A percentile compares a stretch with the other conserved stretches of the same genome.
Evolutionary conservation across 2,113 vertebrate genomes (phyloP).

Genomic region (Campylomormyrus tamandua): DNA sequence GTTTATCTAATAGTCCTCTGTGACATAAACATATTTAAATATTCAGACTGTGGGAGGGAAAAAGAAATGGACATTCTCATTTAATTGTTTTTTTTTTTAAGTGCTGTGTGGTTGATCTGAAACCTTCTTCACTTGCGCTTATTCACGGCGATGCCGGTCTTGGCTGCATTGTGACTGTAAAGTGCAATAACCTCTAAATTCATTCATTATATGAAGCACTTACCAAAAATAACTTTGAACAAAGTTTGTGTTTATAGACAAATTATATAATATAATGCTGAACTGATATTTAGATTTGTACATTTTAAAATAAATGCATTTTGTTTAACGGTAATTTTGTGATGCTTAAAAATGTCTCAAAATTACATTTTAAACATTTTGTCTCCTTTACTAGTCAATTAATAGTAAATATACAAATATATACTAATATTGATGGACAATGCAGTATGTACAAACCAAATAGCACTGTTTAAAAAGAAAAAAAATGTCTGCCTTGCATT

Average conservation of each 20-base stretch:
- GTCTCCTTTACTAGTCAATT: neutral
- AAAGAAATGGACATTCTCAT: conserved; percentile 25
- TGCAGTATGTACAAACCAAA: conserved; percentile 8
- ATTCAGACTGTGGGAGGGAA: conserved; percentile 72
- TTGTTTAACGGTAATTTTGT: conserved; percentile 3
- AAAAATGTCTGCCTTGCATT: neutral
- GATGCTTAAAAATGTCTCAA: neutral
- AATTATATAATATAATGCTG: conserved; percentile 54
- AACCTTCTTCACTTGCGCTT: conserved; percentile 47
- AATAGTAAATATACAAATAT: neutral
- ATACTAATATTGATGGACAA: conserved; percentile 7
- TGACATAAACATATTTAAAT: conserved; percentile 76
- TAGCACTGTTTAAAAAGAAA: conserved; percentile 1
- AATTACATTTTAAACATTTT: neutral
- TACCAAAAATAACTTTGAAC: conserved; percentile 58
- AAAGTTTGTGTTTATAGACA: conserved; percentile 64
- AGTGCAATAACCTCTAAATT: conserved; percentile 99
- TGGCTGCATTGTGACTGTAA: conserved; percentile 89
- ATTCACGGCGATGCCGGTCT: conserved; percentile 68
- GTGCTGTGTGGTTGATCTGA: conserved; percentile 84
- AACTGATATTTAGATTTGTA: conserved; percentile 64
- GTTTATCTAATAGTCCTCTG: conserved; percentile 78
- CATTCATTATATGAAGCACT: conserved; percentile 67
- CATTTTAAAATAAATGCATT: conserved; percentile 61
- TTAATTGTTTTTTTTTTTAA: conserved; percentile 38